Conservation (phyloP, 2,888 invertebrate species). For the Drosophila prolongata region DNA sequence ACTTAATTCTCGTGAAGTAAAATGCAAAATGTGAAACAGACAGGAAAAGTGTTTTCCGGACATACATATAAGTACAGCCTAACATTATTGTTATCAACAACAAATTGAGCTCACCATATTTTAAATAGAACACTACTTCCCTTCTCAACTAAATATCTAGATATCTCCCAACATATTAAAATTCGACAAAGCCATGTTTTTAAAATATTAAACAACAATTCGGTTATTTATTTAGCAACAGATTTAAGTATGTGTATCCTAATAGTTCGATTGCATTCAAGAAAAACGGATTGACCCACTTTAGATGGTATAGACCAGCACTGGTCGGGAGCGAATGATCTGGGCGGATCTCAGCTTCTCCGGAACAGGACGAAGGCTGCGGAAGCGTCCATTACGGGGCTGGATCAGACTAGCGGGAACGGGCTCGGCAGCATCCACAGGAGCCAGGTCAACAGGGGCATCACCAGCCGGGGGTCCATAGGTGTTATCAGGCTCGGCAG, state of each 20-base stretch:
- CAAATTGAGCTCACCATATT: too few species aligned
- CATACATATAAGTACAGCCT: too few species aligned
- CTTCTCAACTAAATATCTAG: too few species aligned
- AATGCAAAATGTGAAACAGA: too few species aligned
- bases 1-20: too few species aligned
- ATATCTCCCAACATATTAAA: too few species aligned
- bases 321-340: slow-evolving; percentile 69
- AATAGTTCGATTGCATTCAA: background rate
- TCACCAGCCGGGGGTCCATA: slow-evolving; percentile 39
- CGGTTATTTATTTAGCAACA: slow-evolving; percentile 38
- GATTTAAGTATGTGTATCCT: background rate
- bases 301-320: slow-evolving; percentile 73
- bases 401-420: slow-evolving; percentile 70
- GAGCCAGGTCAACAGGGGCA: slow-evolving; percentile 47
- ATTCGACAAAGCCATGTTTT: too few species aligned
- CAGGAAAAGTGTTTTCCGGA: too few species aligned
- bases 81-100: too few species aligned
- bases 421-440: slow-evolving; percentile 30
- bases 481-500: slow-evolving; percentile 45
- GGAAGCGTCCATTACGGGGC: slow-evolving; percentile 59
- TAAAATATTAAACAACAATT: slow-evolving; percentile 16
- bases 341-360: slow-evolving; percentile 64
- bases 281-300: background rate
- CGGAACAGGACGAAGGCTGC: slow-evolving; percentile 56
- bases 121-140: too few species aligned